These are phyloP conservation scores for Scolopax bukidnonensis DNA, from an alignment of 2,797 vertebrate species.

Conservation along the genomic window DNA sequence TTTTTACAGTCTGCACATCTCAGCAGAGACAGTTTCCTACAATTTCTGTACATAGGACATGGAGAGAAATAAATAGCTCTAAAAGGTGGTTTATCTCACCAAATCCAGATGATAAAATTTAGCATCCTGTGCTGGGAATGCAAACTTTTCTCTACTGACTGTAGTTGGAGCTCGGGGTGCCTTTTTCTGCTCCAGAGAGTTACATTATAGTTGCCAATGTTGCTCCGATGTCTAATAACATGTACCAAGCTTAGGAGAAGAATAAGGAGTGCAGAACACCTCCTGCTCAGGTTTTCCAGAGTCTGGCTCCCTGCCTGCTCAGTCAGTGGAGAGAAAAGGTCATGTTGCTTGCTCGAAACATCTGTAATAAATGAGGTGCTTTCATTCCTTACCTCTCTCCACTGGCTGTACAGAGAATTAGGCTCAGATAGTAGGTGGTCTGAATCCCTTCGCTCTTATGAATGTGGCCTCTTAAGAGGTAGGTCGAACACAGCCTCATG, in stretches of 20 bases:
- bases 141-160: not conserved
- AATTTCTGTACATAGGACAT: not conserved
- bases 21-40: not conserved
- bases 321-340: not conserved
- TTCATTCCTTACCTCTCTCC: constrained; percentile 32
- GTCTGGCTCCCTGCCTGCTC: constrained; percentile 23
- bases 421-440: constrained; percentile 46
- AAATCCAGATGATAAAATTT: not conserved
- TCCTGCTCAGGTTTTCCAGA: constrained; percentile 6
- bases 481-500: not conserved
- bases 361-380: constrained; percentile 46
- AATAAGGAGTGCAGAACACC: not conserved
- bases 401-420: not conserved
- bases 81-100: not conserved
- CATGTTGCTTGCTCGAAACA: not conserved
- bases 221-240: not conserved
- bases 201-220: fast-evolving
- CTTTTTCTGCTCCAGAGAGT: not conserved
- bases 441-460: constrained; percentile 9
- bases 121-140: not conserved
- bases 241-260: not conserved
- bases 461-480: constrained; percentile 20
- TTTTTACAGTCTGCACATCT: not conserved
- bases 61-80: not conserved
- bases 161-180: not conserved